Conservation (phyloP, 1,140 invertebrate species). For the Cydia strobilella region DNA sequence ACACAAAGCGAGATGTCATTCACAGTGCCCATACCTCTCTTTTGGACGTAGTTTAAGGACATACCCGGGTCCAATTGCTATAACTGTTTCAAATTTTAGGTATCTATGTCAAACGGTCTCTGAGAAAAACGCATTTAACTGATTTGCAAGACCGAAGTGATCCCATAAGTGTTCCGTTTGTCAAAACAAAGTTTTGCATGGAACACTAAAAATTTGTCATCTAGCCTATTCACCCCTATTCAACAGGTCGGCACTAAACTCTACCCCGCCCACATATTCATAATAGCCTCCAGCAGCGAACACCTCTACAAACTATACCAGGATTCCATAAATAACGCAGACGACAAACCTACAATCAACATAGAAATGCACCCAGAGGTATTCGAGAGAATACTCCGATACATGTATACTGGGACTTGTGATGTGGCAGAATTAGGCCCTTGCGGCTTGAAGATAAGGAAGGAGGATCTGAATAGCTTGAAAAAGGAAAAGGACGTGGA, state of each 20-base stretch:
- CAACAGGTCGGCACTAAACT: slow-evolving; percentile 78
- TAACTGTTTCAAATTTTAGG: no score
- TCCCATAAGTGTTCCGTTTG: no score
- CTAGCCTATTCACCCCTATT: no score
- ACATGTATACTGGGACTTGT: slow-evolving; percentile 85
- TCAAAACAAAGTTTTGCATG: no score
- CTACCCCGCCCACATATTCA: slow-evolving; percentile 85
- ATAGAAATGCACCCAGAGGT: slow-evolving; percentile 82
- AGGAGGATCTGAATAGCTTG: slow-evolving; percentile 55
- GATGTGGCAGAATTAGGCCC: slow-evolving; percentile 81
- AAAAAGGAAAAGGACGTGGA: slow-evolving; percentile 47
- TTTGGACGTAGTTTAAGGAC: no score
- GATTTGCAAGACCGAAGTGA: no score
- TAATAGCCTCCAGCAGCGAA: slow-evolving; percentile 84
- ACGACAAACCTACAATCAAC: slow-evolving; percentile 59
- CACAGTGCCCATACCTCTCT: no score
- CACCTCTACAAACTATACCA: slow-evolving; percentile 70
- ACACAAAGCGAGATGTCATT: no score
- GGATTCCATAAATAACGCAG: slow-evolving; percentile 43
- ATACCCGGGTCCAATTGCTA: no score
- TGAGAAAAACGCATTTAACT: no score
- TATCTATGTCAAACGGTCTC: no score
- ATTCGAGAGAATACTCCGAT: slow-evolving; percentile 84
- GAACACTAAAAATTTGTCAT: no score
- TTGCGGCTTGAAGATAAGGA: slow-evolving; percentile 68